Conservation (phyloP, 2,113 vertebrate genomes). For the Poeciliopsis turrubarensis region DNA sequence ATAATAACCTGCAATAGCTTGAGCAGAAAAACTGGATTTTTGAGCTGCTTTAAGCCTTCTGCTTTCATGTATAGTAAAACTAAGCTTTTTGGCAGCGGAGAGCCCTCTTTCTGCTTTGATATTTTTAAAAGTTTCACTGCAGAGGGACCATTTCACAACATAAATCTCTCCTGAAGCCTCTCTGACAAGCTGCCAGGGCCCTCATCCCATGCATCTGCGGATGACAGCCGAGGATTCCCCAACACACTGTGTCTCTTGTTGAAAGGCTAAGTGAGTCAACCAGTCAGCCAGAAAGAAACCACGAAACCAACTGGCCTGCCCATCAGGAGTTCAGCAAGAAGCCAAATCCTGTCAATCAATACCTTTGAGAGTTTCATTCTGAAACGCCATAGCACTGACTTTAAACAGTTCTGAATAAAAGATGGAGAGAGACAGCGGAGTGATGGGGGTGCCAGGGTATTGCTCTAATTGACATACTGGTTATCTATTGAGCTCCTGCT, state of each 20-base stretch:
- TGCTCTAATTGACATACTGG: background rate
- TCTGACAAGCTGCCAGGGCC: constrained; percentile 48
- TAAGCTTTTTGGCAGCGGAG: background rate
- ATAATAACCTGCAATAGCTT: background rate
- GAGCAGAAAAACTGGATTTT: background rate
- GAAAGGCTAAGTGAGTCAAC: constrained; percentile 41
- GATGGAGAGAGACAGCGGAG: background rate
- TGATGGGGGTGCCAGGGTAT: background rate
- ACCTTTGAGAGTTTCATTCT: constrained; percentile 3
- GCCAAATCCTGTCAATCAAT: constrained; percentile 35
- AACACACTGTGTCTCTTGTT: constrained; percentile 38
- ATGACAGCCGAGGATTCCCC: constrained; percentile 53
- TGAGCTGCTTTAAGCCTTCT: background rate
- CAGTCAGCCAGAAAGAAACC: constrained; percentile 52
- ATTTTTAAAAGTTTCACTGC: constrained; percentile 19
- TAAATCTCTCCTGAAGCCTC: constrained; percentile 34
- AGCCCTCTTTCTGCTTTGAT: constrained; percentile 4
- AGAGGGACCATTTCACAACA: constrained; percentile 34
- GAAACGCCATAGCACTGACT: constrained; percentile 5
- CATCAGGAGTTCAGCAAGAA: constrained; percentile 31
- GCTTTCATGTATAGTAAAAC: background rate
- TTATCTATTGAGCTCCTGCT: background rate
- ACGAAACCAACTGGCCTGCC: constrained; percentile 22
- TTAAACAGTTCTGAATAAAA: background rate
- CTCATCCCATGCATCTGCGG: constrained; percentile 28